A percentile compares a stretch with the other conserved stretches of the same genome.
phyloP scores from a whole-genome alignment of 2,113 vertebrate genomes.

The Upupa epops region DNA sequence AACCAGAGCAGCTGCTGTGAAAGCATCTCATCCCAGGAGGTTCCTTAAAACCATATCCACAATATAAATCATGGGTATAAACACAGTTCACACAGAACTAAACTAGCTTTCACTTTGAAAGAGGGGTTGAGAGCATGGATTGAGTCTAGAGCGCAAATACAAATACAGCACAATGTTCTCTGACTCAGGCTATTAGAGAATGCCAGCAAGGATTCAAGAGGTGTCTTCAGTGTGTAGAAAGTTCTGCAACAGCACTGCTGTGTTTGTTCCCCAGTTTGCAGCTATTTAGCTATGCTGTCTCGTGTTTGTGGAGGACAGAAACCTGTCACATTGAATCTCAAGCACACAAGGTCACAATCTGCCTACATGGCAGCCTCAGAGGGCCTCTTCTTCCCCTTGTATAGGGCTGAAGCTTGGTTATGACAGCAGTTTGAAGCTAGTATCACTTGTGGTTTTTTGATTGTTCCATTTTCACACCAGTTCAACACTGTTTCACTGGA shows the following conservation, averaged over 20 bases:
- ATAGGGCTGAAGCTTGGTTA: neutral
- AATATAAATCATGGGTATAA: neutral
- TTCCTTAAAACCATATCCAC: neutral
- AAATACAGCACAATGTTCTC: neutral
- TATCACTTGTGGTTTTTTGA: neutral
- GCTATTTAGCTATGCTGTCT: neutral
- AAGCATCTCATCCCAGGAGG: neutral
- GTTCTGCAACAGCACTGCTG: neutral
- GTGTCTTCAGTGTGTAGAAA: neutral
- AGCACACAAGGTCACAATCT: fast-evolving
- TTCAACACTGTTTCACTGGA: neutral
- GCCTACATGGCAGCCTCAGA: neutral
- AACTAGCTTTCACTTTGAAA: neutral
- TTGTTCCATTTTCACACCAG: neutral
- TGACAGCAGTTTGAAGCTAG: neutral
- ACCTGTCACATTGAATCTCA: neutral
- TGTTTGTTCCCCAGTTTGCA: neutral
- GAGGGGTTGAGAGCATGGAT: neutral
- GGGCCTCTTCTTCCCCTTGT: neutral
- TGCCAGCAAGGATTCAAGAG: neutral
- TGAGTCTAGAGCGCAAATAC: neutral
- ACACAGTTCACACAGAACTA: neutral
- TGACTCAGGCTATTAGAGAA: fast-evolving
- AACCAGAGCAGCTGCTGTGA: neutral
- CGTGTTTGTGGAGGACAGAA: fast-evolving